These are phyloP conservation scores for Nomada hirtipes DNA, from an alignment of 2,888 invertebrate genomes.

Conservation along the genomic window DNA sequence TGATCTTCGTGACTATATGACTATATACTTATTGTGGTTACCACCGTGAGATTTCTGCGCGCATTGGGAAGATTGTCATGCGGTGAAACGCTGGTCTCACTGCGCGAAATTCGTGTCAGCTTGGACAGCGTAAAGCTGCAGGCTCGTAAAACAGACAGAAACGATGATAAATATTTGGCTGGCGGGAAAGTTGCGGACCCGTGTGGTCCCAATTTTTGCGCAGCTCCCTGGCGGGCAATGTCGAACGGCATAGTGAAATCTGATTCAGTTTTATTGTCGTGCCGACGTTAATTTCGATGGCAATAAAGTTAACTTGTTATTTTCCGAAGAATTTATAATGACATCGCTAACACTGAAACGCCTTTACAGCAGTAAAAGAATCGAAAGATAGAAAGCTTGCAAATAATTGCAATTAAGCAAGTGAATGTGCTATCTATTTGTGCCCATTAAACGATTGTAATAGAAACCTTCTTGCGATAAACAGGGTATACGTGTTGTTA, in stretches of 20 bases:
- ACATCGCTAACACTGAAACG: not conserved
- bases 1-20: not conserved
- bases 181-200: not conserved
- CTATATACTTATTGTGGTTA: not conserved
- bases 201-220: slow-evolving; percentile 14
- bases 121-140: slow-evolving; percentile 39
- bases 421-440: no score
- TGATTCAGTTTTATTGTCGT: not conserved
- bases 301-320: not conserved
- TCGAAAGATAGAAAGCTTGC: slow-evolving; percentile 13
- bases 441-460: not conserved
- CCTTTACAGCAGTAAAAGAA: not conserved
- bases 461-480: not conserved
- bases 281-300: not conserved
- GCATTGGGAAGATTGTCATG: not conserved
- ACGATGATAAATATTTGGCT: slow-evolving; percentile 45
- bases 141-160: slow-evolving; percentile 46
- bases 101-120: slow-evolving; percentile 31
- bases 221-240: not conserved
- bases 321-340: not conserved
- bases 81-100: not conserved
- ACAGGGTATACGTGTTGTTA: not conserved
- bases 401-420: not conserved
- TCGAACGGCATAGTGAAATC: not conserved
- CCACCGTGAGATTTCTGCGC: not conserved